Conservation (phyloP, 2,797 vertebrate genomes). For the Tarsius wallacei region DNA sequence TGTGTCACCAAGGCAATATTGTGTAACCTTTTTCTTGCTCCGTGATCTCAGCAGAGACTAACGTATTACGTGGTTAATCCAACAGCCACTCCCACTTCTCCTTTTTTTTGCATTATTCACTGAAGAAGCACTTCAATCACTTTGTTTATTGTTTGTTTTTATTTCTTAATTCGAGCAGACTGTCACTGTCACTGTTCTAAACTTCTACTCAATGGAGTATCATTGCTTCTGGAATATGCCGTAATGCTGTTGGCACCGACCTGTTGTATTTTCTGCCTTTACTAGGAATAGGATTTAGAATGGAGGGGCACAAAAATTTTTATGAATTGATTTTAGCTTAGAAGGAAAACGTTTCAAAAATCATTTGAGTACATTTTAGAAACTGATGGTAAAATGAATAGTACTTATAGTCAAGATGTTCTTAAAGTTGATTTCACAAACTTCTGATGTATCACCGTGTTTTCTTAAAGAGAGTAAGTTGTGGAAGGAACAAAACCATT, state of each 20-base stretch:
- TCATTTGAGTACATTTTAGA: not conserved
- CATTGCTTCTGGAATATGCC: constrained; percentile 15
- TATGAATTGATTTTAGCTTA: constrained; percentile 59
- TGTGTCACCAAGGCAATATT: constrained; percentile 66
- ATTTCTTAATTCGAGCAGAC: constrained; percentile 59
- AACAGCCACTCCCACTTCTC: not conserved
- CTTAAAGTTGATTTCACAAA: not conserved
- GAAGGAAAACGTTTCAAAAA: not conserved
- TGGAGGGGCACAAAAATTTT: constrained; percentile 1
- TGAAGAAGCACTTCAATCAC: constrained; percentile 53
- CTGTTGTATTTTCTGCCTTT: constrained; percentile 52
- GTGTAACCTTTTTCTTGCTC: constrained; percentile 43
- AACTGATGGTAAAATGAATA: not conserved
- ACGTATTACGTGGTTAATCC: constrained; percentile 26
- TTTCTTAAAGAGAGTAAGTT: constrained; percentile 5
- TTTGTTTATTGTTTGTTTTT: constrained; percentile 34
- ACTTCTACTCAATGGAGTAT: not conserved
- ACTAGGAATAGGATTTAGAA: constrained; percentile 7
- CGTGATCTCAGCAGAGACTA: constrained; percentile 69
- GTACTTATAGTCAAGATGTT: not conserved
- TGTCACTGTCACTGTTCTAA: constrained; percentile 24
- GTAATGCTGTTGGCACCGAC: constrained; percentile 61
- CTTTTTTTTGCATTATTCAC: constrained; percentile 73
- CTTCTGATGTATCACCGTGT: not conserved
- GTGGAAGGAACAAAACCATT: not conserved